Evolutionary conservation across 2,113 vertebrate genomes (phyloP), one percentile per base, ranked within the genome.

Genomic region (Ceyx cyanopectus): DNA sequence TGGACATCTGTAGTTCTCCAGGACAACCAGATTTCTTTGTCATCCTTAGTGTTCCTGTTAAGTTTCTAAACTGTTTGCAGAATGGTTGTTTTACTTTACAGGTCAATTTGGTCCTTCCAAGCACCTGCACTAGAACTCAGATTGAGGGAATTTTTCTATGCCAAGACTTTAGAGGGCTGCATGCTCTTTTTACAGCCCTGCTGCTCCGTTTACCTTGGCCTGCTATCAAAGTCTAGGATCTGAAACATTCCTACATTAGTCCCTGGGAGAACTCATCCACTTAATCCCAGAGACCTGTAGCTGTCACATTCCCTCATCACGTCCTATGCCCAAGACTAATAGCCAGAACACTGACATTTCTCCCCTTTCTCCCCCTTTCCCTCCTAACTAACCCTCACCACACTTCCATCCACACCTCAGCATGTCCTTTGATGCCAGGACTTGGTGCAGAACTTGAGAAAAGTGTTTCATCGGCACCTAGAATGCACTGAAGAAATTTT

Each of bases 151-250:
- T 30, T 66, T 77, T 92, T 95, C 91, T 70, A 14, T 90, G 86
- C 73, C 92, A 88, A 85, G 83, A 73, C 92, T 92, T 93, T 73
- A 87, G 89, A 90, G 86, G 60, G 56, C n/a, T 90, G 61, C 14
- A 37, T 15, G 32, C 56, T 94, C 76, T 92, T 89, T 92, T 93
- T 70, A 92, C 60, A 94, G 91, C 26, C 77, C 57, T 83, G 53
- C 51, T 85, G 92, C 67, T 85, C 88, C 80, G 85, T 87, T 93
- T 93, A 82, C 51, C 60, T 88, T n/a, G 34, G 48, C 37, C 46
- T 72, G 51, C 56, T 94, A 78, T 56, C 69, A 63, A 46, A 93
- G 18, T 18, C 30, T 63, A 65, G 80, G 56, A 74, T 54, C 32
- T 74, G 72, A 92, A 66, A 81, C 37, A 14, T 68, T 86, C 27